phyloP scores from a whole-genome alignment of 37 sponge, comb jelly and placozoan species.

The Aphrocallistes beatrix region DNA sequence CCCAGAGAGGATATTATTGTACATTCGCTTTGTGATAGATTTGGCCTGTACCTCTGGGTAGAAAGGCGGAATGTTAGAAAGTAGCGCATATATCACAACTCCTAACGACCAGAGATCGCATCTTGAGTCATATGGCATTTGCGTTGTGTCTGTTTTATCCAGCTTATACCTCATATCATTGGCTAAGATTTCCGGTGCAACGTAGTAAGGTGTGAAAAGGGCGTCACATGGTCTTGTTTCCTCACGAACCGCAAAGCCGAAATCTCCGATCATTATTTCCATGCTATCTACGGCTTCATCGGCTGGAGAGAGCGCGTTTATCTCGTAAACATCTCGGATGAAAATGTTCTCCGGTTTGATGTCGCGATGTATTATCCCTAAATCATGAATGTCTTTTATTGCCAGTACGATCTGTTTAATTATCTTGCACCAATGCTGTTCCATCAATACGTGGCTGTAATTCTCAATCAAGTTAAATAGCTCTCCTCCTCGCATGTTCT shows the following conservation, averaged over 20 bases:
- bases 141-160: not conserved
- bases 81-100: conserved; percentile 79
- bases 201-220: not conserved
- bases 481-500: conserved; percentile 19
- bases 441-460: not conserved
- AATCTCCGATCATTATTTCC: conserved; percentile 11
- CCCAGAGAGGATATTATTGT: not conserved
- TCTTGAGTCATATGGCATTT: conserved; percentile 25
- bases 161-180: conserved; percentile 65
- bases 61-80: not conserved
- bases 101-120: conserved; percentile 98
- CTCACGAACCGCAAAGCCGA: not conserved
- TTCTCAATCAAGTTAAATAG: not conserved
- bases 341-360: not conserved
- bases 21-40: not conserved
- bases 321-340: not conserved
- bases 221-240: not conserved
- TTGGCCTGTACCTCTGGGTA: not conserved
- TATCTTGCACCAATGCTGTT: not conserved
- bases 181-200: conserved; percentile 84
- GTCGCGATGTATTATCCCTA: not conserved
- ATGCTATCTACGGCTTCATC: not conserved
- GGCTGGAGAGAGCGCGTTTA: not conserved
- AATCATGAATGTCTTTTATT: not conserved
- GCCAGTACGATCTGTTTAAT: not conserved